Evolutionary conservation across 2,797 vertebrate species (phyloP).

Genomic region (Manis javanica): DNA sequence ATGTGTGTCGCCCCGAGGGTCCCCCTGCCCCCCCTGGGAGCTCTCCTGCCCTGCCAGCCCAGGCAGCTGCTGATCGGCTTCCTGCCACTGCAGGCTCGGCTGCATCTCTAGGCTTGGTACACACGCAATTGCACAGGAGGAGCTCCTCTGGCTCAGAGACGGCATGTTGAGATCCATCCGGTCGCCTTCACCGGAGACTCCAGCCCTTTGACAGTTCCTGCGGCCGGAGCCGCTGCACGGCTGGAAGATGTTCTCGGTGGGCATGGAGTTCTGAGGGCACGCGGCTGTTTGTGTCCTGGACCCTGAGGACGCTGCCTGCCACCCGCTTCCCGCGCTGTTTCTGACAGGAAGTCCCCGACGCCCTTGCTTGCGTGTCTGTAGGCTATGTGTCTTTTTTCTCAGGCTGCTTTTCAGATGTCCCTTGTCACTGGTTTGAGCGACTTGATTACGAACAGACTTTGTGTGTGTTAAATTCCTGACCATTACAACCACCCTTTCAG

Average conservation of each 20-base stretch:
- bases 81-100: rapidly evolving
- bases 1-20: rapidly evolving
- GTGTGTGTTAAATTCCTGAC: rapidly evolving
- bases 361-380: rapidly evolving
- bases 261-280: rapidly evolving
- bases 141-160: neutral
- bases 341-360: rapidly evolving
- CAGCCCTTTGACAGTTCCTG: no score
- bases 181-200: no score
- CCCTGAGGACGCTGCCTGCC: rapidly evolving
- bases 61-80: rapidly evolving
- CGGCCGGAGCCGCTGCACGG: rapidly evolving
- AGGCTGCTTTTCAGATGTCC: rapidly evolving
- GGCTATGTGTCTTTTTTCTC: rapidly evolving
- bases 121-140: rapidly evolving
- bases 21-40: rapidly evolving
- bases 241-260: rapidly evolving
- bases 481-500: rapidly evolving
- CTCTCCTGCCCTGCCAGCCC: neutral
- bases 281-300: neutral
- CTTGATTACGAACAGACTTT: rapidly evolving
- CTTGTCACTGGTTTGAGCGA: neutral
- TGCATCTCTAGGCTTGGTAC: rapidly evolving
- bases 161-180: no score
- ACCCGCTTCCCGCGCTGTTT: rapidly evolving